These are phyloP conservation scores for Alouatta palliata DNA, from an alignment of 2,113 vertebrate species.

Conservation along the genomic window DNA sequence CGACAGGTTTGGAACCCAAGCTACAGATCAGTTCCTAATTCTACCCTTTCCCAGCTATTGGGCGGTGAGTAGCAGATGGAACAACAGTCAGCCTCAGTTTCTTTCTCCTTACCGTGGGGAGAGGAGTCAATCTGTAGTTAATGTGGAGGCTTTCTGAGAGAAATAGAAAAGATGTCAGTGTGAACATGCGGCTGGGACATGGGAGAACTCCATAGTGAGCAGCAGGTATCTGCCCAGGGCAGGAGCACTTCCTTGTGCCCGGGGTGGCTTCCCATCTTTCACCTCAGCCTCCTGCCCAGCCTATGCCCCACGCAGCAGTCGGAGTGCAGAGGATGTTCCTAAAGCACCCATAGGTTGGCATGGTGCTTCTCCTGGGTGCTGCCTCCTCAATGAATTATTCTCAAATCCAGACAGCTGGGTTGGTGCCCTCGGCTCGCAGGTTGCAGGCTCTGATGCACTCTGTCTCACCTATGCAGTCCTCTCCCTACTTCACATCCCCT, in stretches of 20 bases:
- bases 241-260: neutral
- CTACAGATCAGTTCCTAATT: neutral
- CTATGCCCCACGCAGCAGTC: rapidly evolving
- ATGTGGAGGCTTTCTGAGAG: too few species aligned
- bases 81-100: neutral
- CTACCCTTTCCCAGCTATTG: neutral
- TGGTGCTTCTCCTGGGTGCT: neutral
- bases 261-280: too few species aligned
- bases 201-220: too few species aligned
- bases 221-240: neutral
- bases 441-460: neutral
- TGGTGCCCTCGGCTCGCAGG: neutral
- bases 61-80: neutral
- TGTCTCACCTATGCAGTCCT: neutral
- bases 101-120: neutral
- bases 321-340: too few species aligned
- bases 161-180: rapidly evolving
- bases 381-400: neutral
- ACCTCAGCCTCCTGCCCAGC: neutral
- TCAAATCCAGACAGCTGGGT: neutral
- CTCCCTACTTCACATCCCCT: too few species aligned
- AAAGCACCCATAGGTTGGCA: rapidly evolving
- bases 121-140: neutral
- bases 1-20: neutral
- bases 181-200: neutral